Evolutionary conservation across 2,888 invertebrate species (phyloP), one percentile per base, ranked within the genome.

Genomic region (Diloba caeruleocephala): DNA sequence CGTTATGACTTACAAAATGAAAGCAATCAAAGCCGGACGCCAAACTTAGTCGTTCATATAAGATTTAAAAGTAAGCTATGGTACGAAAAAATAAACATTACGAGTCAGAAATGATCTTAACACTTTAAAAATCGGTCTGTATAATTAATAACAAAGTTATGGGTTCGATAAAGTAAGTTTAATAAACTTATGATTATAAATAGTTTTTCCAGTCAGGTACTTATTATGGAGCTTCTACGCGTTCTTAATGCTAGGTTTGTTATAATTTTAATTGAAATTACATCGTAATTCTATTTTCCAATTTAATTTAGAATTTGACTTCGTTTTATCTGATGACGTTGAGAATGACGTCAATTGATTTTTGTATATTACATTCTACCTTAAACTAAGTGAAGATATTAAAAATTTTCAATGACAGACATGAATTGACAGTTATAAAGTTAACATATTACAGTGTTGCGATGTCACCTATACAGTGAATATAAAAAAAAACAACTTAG

Each of bases 81-180:
- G 55, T 70, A 63, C 54, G 64, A 72, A 67, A 75, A 76, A 76
- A 79, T 74, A 74, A 76, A 78, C 71, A 75, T 74, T 71, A 63
- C 57, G 56, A 62, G 53, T 52, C 63, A 55, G 53, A 74, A 21
- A 69, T 60, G 63, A 69, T 79, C 68, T 78, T 80, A 79, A 78
- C 78, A 81, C 83, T 78, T 79, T 78, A 75, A 73, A 79, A 74
- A 76, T 73, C 71, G 59, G 62, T 67, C 73, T 71, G 74, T 73
- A 72, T 74, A 72, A 72, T 74, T 79, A 80, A 80, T 79, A 79
- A 76, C 76, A 71, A 82, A 82, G 81, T 79, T 81, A 79, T 74
- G 68, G 75, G 76, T 74, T 74, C 6, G 31, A 19, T 37, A 23
- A 51, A 64, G 53, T 64, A 46, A 57, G 53, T 42, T 55, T 57